Conservation (phyloP, 2,797 vertebrate species). For the Amblyraja radiata region DNA sequence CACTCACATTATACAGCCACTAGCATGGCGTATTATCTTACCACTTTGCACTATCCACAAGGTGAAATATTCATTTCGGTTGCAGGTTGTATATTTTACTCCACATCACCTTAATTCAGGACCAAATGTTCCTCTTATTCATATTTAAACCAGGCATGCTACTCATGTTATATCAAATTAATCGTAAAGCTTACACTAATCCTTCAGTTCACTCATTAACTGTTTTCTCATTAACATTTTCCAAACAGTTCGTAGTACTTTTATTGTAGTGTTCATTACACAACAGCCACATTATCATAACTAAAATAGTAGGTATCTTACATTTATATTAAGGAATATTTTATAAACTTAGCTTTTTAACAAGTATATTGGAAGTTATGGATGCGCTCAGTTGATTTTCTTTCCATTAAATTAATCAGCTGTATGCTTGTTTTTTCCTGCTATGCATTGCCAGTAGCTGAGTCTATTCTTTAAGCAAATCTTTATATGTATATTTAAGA, state of each 20-base stretch:
- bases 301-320: neutral
- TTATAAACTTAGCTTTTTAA: neutral
- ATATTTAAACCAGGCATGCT: neutral
- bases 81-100: neutral
- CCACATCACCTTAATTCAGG: neutral
- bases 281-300: neutral
- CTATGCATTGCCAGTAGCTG: neutral
- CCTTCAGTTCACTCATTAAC: neutral
- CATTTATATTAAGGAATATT: neutral
- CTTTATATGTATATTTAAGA: too few species aligned
- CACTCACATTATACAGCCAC: neutral
- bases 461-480: neutral
- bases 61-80: neutral
- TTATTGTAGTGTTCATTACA: neutral
- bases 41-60: constrained; percentile 5
- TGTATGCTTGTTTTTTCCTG: neutral
- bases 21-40: neutral
- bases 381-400: neutral
- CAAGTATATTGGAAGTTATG: neutral
- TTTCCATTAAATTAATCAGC: neutral
- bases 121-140: neutral
- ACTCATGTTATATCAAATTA: neutral
- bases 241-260: neutral
- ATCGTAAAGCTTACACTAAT: neutral
- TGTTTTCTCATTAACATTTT: neutral